A percentile compares a stretch with the other conserved stretches of the same genome.
Evolutionary conservation across 1,140 invertebrate genomes (phyloP).

Genomic region (Meloidogyne floridensis): DNA sequence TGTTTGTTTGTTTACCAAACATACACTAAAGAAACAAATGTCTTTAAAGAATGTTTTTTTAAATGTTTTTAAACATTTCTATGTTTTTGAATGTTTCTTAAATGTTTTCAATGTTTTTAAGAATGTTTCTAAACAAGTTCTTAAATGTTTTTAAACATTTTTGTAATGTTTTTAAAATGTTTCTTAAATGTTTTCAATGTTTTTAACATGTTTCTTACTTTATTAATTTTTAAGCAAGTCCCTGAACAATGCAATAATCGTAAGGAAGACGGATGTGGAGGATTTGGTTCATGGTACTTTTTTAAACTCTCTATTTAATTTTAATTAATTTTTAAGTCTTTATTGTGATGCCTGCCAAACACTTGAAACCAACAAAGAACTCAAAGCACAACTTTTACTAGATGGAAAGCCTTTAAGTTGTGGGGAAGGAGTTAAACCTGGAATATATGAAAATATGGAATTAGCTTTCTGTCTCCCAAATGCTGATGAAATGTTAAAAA

Average conservation of each 20-base stretch:
- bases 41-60: no score
- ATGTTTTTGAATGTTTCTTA: no score
- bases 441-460: constrained; percentile 63
- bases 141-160: no score
- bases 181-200: no score
- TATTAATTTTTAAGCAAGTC: constrained; percentile 39
- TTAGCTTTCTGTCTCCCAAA: constrained; percentile 63
- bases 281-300: constrained; percentile 60
- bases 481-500: constrained; percentile 59
- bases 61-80: no score
- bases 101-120: no score
- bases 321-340: constrained; percentile 45
- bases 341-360: constrained; percentile 65
- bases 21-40: no score
- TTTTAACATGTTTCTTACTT: no score
- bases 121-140: no score
- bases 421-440: constrained; percentile 54
- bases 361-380: constrained; percentile 49
- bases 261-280: constrained; percentile 60
- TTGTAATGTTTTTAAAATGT: no score
- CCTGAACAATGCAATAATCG: constrained; percentile 61
- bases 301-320: neutral
- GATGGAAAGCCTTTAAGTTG: constrained; percentile 64
- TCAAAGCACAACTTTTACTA: constrained; percentile 60
- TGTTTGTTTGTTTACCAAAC: no score